Evolutionary conservation across 2,113 vertebrate species (phyloP), one percentile per base, ranked within the genome.

Genomic region (Aegypius monachus): DNA sequence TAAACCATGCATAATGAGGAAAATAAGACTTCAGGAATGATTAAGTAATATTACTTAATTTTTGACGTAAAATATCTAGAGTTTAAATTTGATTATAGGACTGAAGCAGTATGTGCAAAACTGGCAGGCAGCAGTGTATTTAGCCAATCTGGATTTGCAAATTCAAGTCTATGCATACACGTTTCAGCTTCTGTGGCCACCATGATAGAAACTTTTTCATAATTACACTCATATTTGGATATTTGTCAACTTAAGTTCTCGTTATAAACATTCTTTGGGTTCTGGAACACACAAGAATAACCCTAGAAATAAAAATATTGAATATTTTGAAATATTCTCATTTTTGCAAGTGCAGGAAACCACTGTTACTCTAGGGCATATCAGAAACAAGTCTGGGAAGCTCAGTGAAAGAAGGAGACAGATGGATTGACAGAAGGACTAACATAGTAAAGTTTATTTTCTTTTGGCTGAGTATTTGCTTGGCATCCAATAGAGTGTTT

Each of bases 401-500:
- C 68, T 50, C 38, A 71, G 63, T 38, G 52, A 26, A 43, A 81
- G 59, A 2, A 67, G 47, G 62, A 87, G 90, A 48, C 87, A 93
- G 93, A 95, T 79, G 90, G 74, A 86, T 52, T 84, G 70, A 86
- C 91, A 95, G 93, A 93, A 93, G 79, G 83, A 55, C 52, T 67
- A 65, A 88, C 50, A 62, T 11, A 80, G 52, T 61, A 67, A 93
- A 87, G 66, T 88, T 88, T 82, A 73, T 81, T 90, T 89, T 81
- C 62, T 81, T 62, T 96, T 87, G 81, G 36, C 65, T 71, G 36
- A 50, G 18, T 79, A 55, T 66, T 81, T 82, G 25, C 67, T 90
- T 92, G 78, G 62, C 67, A 71, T 79, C 63, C 67, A 61, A 47
- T 47, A 29, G 12, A 29, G 26, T 67, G 48, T 93, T 88, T 91